Base-by-base conservation (phyloP, 2,888 invertebrate genomes). In the Neria commutata region DNA sequence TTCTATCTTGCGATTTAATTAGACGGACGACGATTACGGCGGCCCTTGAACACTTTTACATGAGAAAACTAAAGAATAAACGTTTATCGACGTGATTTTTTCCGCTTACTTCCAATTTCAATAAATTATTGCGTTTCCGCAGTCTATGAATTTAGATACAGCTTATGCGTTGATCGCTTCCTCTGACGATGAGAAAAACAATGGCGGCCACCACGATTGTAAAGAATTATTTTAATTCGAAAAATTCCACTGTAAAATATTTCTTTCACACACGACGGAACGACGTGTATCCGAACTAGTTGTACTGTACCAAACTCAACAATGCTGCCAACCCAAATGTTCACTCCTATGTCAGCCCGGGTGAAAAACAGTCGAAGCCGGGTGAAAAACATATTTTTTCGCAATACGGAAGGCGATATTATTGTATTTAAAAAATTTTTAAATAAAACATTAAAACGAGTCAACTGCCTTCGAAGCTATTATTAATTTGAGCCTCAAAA, bases 271-370 rank as follows among this genome's bases (percentile, higher is more conserved):
- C 71, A 34, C 29, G 40, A 48, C 48, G 45, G 70, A 72, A 72
- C 74, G 72, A 74, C 72, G 74, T 74, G 74, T 73, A 73, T 73
- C 68, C 71, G 37, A 37, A n/a, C 37, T 14, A 6, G 16, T n/a
- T 37, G 37, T 42, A 11, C 21, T 42, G 42, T 17, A 42, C 42
- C n/a, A n/a, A n/a, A n/a, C n/a, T n/a, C n/a, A n/a, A n/a, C n/a
- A n/a, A n/a, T n/a, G n/a, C n/a, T n/a, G n/a, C n/a, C n/a, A n/a
- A n/a, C n/a, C n/a, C n/a, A n/a, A n/a, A n/a, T n/a, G n/a, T n/a
- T n/a, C n/a, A n/a, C n/a, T n/a, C n/a, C n/a, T n/a, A n/a, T n/a
- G n/a, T n/a, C n/a, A n/a, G n/a, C n/a, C n/a, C n/a, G n/a, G n/a
- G n/a, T n/a, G n/a, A n/a, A n/a, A n/a, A n/a, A n/a, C n/a, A n/a